Conservation (phyloP, 1,140 invertebrate species). For the Neuroterus valhalla region DNA sequence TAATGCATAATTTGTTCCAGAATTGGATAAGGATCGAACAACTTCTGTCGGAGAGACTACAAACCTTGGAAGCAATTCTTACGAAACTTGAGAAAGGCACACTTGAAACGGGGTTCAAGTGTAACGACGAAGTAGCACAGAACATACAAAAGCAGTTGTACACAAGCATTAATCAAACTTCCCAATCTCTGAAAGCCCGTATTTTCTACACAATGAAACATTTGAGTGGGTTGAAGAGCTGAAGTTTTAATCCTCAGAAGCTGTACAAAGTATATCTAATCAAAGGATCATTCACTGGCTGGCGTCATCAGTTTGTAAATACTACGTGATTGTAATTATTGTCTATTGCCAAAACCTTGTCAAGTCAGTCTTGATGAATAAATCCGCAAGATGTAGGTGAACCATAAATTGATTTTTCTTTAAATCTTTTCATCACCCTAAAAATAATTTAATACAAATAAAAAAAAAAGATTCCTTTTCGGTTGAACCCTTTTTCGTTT, state of each 20-base stretch:
- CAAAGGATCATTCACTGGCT: constrained; percentile 55
- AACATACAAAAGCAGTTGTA: constrained; percentile 61
- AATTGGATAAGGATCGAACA: constrained; percentile 63
- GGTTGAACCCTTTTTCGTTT: not conserved
- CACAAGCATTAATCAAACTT: constrained; percentile 67
- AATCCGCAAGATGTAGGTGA: no score
- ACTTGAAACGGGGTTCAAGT: constrained; percentile 58
- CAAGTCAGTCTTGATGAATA: not conserved
- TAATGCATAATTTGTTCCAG: constrained; percentile 51
- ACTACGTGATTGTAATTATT: constrained; percentile 49
- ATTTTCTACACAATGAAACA: constrained; percentile 65
- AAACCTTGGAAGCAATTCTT: constrained; percentile 61
- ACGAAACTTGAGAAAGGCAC: constrained; percentile 64
- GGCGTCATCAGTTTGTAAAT: constrained; percentile 56
- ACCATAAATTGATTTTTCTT: no score
- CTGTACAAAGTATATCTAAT: constrained; percentile 62
- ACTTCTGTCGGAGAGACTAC: constrained; percentile 61
- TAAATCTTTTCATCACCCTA: no score
- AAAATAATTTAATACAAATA: no score
- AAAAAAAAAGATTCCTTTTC: not conserved
- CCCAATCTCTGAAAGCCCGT: constrained; percentile 64
- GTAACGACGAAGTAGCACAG: constrained; percentile 50
- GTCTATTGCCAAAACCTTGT: constrained; percentile 35
- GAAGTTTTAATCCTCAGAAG: constrained; percentile 59
- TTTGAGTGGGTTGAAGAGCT: constrained; percentile 70